Evolutionary conservation across 2,797 vertebrate genomes (phyloP).

Genomic region (Bovichtus variegatus): DNA sequence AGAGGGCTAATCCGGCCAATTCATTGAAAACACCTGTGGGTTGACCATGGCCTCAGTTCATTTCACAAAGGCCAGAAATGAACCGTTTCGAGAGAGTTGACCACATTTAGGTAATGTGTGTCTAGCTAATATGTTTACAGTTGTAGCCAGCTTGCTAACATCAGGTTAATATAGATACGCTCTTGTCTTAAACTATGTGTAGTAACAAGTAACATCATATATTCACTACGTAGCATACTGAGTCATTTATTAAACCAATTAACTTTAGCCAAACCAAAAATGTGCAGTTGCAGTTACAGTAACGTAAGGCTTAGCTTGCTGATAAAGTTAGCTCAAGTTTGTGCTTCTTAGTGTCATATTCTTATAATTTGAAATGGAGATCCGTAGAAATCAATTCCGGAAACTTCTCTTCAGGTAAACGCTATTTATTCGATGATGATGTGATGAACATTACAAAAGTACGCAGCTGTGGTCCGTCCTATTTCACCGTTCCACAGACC

Average conservation of each 20-base stretch:
- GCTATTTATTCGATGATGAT: too few relatives aligned
- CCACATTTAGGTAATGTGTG: background rate
- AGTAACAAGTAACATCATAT: background rate
- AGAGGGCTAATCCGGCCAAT: background rate
- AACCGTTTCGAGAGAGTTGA: too few relatives aligned
- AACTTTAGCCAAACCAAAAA: background rate
- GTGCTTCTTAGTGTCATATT: background rate
- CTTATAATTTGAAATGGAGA: too few relatives aligned
- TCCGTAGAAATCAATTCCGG: too few relatives aligned
- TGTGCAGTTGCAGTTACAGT: background rate
- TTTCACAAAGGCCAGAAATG: too few relatives aligned
- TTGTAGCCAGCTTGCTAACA: background rate
- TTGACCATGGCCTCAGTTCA: background rate
- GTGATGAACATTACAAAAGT: too few relatives aligned
- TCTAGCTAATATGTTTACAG: background rate
- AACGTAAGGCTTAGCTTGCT: background rate
- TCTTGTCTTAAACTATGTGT: background rate
- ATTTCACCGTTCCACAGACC: too few relatives aligned
- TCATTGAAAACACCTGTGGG: background rate
- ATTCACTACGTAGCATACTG: background rate
- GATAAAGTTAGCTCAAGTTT: background rate
- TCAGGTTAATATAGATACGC: background rate
- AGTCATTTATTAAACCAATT: background rate
- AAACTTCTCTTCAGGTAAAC: too few relatives aligned
- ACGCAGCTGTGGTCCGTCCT: too few relatives aligned